Conservation (phyloP, 2,113 vertebrate genomes). For the Ptyas mucosa region DNA sequence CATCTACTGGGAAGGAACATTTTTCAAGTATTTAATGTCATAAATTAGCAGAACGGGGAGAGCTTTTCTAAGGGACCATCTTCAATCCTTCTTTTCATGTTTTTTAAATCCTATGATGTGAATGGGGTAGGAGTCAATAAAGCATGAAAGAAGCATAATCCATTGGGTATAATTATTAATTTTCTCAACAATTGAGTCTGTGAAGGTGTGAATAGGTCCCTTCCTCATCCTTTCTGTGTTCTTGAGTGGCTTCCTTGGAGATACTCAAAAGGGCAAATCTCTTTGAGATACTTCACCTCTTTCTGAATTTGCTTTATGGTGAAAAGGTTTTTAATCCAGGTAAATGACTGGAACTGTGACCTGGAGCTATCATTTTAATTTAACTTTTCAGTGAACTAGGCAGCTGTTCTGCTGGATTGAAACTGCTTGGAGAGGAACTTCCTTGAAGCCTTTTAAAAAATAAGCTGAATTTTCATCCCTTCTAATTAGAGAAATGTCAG, state of each 20-base stretch:
- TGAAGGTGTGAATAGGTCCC: constrained; percentile 35
- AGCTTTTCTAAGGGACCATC: constrained; percentile 37
- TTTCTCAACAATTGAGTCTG: constrained; percentile 13
- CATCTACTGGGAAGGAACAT: neutral
- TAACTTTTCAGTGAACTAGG: constrained; percentile 25
- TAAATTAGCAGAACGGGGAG: constrained; percentile 3
- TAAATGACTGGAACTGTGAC: constrained; percentile 23
- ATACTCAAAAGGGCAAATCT: constrained; percentile 30
- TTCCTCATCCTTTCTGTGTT: constrained; percentile 15
- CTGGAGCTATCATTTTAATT: constrained; percentile 17
- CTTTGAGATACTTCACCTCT: constrained; percentile 31
- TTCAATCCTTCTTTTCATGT: constrained; percentile 49
- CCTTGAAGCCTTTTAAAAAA: neutral
- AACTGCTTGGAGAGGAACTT: constrained; percentile 17
- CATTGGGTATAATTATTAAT: constrained; percentile 38
- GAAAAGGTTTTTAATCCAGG: neutral
- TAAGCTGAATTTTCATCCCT: constrained; percentile 11
- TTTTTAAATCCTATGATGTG: constrained; percentile 14
- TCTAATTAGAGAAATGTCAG: constrained; percentile 9
- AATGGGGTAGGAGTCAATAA: constrained; percentile 37
- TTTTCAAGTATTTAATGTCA: constrained; percentile 13
- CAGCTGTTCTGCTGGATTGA: constrained; percentile 4
- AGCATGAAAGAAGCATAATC: constrained; percentile 42
- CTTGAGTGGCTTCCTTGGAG: constrained; percentile 36
- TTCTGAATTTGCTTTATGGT: constrained; percentile 8